These are phyloP conservation scores for Artibeus jamaicensis DNA, from an alignment of 2,797 vertebrate genomes.

Conservation along the genomic window DNA sequence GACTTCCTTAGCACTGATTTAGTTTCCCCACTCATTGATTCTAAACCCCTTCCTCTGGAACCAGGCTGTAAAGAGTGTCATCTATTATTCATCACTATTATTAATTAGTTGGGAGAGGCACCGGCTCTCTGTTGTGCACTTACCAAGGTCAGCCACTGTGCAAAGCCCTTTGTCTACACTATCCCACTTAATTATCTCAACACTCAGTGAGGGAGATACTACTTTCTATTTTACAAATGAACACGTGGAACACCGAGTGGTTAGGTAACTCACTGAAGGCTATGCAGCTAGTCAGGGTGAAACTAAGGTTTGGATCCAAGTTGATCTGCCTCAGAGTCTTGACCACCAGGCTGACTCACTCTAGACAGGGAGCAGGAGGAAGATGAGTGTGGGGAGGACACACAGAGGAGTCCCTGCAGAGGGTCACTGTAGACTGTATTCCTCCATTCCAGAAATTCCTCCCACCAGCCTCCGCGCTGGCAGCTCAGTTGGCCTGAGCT, in stretches of 20 bases:
- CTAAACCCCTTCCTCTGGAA: background rate
- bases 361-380: background rate
- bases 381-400: accelerated
- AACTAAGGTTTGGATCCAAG: background rate
- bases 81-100: background rate
- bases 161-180: background rate
- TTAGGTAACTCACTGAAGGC: background rate
- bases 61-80: background rate
- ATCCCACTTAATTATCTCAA: background rate
- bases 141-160: background rate
- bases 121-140: background rate
- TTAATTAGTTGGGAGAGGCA: background rate
- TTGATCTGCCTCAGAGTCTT: background rate
- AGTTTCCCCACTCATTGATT: background rate
- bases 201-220: background rate
- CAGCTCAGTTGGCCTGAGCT: background rate
- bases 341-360: background rate
- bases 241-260: background rate
- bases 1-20: background rate
- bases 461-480: background rate
- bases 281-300: background rate
- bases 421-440: background rate
- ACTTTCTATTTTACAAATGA: background rate
- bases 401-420: background rate
- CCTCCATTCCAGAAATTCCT: background rate